phyloP scores from a whole-genome alignment of 1,140 invertebrate genomes.

The Hyles vespertilio region DNA sequence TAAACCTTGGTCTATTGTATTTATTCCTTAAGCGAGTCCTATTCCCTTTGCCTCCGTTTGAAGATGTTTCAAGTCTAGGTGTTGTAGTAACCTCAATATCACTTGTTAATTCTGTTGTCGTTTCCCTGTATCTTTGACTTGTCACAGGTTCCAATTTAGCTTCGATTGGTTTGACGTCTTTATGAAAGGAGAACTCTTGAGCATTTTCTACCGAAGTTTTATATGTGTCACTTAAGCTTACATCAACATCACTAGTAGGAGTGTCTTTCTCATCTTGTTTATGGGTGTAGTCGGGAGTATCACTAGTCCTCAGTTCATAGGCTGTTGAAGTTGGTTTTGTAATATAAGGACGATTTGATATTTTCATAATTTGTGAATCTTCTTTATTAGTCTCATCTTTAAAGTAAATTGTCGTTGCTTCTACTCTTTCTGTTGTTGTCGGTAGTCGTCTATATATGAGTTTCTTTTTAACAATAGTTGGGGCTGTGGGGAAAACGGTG shows the following conservation, averaged over 20 bases:
- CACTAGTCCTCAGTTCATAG: slow-evolving; percentile 48
- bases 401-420: slow-evolving; percentile 48
- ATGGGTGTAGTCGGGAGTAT: slow-evolving; percentile 66
- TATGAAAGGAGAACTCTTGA: slow-evolving; percentile 62
- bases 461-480: slow-evolving; percentile 65
- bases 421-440: slow-evolving; percentile 47
- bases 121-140: slow-evolving; percentile 25
- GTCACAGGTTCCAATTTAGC: slow-evolving; percentile 36
- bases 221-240: slow-evolving; percentile 49
- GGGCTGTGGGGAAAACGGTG: slow-evolving; percentile 62
- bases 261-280: slow-evolving; percentile 76
- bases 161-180: slow-evolving; percentile 60
- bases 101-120: slow-evolving; percentile 35
- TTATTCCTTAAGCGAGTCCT: slow-evolving; percentile 62
- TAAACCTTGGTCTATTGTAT: slow-evolving; percentile 76
- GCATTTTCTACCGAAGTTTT: slow-evolving; percentile 37
- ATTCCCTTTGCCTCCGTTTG: slow-evolving; percentile 41
- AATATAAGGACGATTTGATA: slow-evolving; percentile 49
- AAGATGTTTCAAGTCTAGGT: slow-evolving; percentile 37
- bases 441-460: slow-evolving; percentile 45
- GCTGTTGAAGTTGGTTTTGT: slow-evolving; percentile 34
- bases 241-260: slow-evolving; percentile 68
- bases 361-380: slow-evolving; percentile 74
- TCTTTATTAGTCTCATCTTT: slow-evolving; percentile 42
- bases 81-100: slow-evolving; percentile 46